Evolutionary conservation across 1,140 invertebrate genomes (phyloP).

Genomic region (Nebria ingens): DNA sequence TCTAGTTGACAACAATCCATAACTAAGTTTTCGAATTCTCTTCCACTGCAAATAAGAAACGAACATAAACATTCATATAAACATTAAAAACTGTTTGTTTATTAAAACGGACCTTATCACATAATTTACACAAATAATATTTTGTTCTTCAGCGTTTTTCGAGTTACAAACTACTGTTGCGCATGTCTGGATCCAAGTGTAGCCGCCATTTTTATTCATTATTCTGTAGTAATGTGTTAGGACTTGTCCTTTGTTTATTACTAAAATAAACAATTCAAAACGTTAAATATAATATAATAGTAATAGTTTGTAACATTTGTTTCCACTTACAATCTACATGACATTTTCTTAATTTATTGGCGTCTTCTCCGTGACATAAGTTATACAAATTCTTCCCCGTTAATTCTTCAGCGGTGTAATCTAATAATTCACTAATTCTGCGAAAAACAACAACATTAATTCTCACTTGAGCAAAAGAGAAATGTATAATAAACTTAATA

Average conservation of each 20-base stretch:
- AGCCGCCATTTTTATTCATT: constrained; percentile 93
- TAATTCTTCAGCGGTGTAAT: constrained; percentile 87
- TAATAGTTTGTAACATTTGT: too few species aligned
- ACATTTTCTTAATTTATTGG: constrained; percentile 82
- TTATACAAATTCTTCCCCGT: constrained; percentile 89
- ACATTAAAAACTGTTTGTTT: constrained; percentile 1
- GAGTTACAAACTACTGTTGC: constrained; percentile 91
- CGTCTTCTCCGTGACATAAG: constrained; percentile 90
- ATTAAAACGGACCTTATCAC: constrained; percentile 63
- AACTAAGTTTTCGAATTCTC: constrained; percentile 80
- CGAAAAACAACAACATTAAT: constrained; percentile 15
- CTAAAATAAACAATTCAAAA: constrained; percentile 53
- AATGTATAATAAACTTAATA: not conserved
- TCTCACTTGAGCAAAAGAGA: not conserved
- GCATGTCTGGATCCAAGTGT: constrained; percentile 93
- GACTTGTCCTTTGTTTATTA: constrained; percentile 93
- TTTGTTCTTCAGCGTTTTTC: constrained; percentile 91
- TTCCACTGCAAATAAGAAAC: constrained; percentile 57
- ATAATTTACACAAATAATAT: constrained; percentile 93
- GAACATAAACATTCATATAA: constrained; percentile 7
- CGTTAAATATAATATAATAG: too few species aligned
- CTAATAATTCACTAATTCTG: constrained; percentile 86
- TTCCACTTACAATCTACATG: constrained; percentile 89
- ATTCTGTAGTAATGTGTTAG: constrained; percentile 90
- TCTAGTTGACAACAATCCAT: constrained; percentile 89